Percentiles rank a stretch among this genome's conserved stretches.
Evolutionary conservation across 2,113 vertebrate species (phyloP).

Genomic region (Cathartes aura): DNA sequence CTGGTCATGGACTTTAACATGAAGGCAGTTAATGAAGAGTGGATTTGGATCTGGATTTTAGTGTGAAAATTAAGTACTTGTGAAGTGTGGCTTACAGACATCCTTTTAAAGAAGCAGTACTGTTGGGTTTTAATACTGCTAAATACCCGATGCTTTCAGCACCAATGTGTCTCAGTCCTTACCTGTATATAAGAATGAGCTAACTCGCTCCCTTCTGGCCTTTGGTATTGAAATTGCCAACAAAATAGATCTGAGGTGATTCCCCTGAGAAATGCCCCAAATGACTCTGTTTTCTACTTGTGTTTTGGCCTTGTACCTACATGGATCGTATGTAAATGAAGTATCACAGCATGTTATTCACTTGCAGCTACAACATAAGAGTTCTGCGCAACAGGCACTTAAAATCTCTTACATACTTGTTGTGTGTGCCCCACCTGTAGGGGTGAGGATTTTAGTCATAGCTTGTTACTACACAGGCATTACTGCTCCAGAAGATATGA

Average conservation of each 20-base stretch:
- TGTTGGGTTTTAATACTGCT: neutral
- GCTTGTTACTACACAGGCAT: neutral
- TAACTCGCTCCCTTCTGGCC: neutral
- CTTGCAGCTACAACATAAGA: neutral
- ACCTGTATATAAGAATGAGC: neutral
- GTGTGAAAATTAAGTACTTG: neutral
- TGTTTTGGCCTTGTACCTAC: neutral
- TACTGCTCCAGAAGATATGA: neutral
- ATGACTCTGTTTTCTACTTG: neutral
- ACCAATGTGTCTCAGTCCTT: neutral
- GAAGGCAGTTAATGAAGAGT: neutral
- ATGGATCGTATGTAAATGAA: neutral
- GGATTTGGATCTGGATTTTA: neutral
- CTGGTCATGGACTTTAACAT: neutral
- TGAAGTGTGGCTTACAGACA: neutral
- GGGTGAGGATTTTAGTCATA: neutral
- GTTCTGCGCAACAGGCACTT: neutral
- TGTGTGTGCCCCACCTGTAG: neutral
- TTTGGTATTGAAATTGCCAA: neutral
- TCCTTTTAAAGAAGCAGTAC: neutral
- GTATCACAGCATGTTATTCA: neutral
- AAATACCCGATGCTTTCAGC: neutral
- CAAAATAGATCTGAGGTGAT: neutral
- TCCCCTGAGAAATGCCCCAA: neutral
- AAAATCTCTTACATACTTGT: neutral